phyloP scores from a whole-genome alignment of 2,113 vertebrate species.

The Hylia prasina region DNA sequence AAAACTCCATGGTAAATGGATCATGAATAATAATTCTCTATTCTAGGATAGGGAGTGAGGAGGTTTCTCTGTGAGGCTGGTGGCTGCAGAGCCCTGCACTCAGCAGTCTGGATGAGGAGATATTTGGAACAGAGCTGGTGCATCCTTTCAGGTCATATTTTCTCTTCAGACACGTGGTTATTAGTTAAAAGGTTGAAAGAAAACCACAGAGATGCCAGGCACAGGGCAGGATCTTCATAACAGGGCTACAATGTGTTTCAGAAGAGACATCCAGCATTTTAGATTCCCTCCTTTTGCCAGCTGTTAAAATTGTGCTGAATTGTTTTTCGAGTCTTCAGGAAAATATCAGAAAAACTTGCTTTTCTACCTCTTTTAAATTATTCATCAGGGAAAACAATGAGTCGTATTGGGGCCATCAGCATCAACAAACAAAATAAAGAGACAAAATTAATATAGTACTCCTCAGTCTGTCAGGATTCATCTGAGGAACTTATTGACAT shows the following conservation, averaged over 20 bases:
- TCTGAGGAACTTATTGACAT: not conserved
- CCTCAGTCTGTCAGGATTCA: not conserved
- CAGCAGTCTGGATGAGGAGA: not conserved
- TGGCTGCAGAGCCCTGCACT: not conserved
- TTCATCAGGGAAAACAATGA: not conserved
- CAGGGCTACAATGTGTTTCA: not conserved
- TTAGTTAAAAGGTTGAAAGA: not conserved
- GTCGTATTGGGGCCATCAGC: not conserved
- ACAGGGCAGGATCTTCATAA: not conserved
- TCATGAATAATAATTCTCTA: not conserved
- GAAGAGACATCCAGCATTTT: not conserved
- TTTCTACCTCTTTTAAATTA: not conserved
- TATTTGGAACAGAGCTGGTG: not conserved
- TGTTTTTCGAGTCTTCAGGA: not conserved
- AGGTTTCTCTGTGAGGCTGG: rapidly evolving
- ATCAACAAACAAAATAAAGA: not conserved
- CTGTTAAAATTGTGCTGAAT: not conserved
- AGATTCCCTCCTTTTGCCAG: not conserved
- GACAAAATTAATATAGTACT: not conserved
- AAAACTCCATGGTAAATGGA: not conserved
- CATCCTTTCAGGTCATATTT: not conserved
- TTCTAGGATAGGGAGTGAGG: rapidly evolving
- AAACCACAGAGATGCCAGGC: not conserved
- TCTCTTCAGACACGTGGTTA: not conserved
- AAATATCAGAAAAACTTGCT: not conserved